These are phyloP conservation scores for Pogonocherus hispidulus DNA, from an alignment of 2,888 invertebrate species.

Conservation along the genomic window DNA sequence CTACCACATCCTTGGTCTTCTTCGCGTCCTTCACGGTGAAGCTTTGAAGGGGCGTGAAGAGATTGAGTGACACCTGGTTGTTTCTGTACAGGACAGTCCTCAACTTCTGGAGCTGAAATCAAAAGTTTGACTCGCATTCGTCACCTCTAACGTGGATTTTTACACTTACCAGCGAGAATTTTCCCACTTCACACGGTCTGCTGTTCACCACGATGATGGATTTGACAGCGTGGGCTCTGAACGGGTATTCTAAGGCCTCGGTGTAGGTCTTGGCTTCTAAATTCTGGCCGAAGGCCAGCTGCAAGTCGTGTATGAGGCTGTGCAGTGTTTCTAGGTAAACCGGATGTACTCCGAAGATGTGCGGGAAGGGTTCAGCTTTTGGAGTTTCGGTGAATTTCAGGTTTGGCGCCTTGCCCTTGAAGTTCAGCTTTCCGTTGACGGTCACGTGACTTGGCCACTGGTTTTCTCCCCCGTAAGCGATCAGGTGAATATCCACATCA, in stretches of 20 bases:
- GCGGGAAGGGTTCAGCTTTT: conserved; percentile 48
- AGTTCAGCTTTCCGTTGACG: conserved; percentile 66
- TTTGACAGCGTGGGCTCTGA: conserved; percentile 83
- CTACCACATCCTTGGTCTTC: conserved; percentile 73
- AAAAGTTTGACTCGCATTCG: not conserved
- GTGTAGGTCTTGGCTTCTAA: conserved; percentile 72
- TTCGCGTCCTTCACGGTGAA: conserved; percentile 72
- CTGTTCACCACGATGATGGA: conserved; percentile 78
- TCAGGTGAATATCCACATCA: conserved; percentile 73
- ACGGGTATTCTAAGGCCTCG: conserved; percentile 78
- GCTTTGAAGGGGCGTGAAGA: conserved; percentile 74
- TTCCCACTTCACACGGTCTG: conserved; percentile 72
- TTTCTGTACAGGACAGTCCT: conserved; percentile 68
- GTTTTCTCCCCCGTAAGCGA: conserved; percentile 73
- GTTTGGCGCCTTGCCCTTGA: conserved; percentile 70
- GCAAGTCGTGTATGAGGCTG: conserved; percentile 61
- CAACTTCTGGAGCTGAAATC: conserved; percentile 59
- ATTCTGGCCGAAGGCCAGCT: conserved; percentile 57
- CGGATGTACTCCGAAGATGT: conserved; percentile 2
- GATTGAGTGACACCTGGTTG: conserved; percentile 74
- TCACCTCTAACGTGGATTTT: not conserved
- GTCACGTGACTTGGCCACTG: conserved; percentile 75
- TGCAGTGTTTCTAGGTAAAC: conserved; percentile 51
- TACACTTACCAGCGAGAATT: conserved; percentile 72
- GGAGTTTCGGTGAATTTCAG: conserved; percentile 62